These are phyloP conservation scores for Antechinus stuartii DNA, from an alignment of 2,113 vertebrate species.

Conservation along the genomic window DNA sequence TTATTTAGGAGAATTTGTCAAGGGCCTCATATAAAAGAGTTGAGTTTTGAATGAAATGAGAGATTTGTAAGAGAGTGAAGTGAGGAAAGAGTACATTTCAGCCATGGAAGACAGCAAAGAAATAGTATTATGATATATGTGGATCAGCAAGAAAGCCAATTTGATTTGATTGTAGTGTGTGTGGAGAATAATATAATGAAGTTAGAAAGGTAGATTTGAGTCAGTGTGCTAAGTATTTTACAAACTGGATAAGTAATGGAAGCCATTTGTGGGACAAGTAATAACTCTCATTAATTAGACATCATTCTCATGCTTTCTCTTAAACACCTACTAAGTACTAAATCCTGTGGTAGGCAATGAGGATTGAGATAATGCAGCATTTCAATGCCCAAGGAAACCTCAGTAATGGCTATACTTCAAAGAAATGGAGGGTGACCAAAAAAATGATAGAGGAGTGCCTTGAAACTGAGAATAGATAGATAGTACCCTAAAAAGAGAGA, in stretches of 20 bases:
- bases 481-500: neutral
- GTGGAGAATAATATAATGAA: neutral
- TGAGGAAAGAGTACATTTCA: neutral
- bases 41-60: neutral
- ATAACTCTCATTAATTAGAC: neutral
- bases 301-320: neutral
- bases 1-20: neutral
- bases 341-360: neutral
- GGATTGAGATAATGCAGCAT: neutral
- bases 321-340: neutral
- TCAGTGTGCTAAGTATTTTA: neutral
- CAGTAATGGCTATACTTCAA: conserved; percentile 24
- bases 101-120: neutral
- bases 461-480: conserved; percentile 14
- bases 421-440: conserved; percentile 29
- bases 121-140: neutral
- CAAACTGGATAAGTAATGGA: neutral
- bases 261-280: neutral
- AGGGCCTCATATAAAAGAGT: neutral
- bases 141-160: neutral
- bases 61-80: neutral
- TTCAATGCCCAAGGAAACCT: neutral
- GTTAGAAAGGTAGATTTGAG: neutral
- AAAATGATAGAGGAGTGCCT: neutral
- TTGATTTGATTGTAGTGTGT: neutral